A percentile compares a stretch with the other conserved stretches of the same genome.
phyloP scores from a whole-genome alignment of 2,888 invertebrate genomes.

The Pachymerium ferrugineum region DNA sequence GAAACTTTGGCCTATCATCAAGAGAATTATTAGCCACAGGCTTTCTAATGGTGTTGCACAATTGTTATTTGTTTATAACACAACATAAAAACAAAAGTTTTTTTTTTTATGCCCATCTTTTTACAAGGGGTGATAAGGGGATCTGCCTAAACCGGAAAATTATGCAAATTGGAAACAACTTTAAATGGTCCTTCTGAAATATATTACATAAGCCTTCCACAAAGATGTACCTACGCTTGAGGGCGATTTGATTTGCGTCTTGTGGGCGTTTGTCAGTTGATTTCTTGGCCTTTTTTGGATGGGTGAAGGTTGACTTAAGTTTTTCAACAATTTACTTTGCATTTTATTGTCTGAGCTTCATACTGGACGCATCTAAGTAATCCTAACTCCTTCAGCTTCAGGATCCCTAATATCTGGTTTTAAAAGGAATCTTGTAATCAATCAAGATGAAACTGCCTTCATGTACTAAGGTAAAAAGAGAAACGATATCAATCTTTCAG shows the following conservation, averaged over 20 bases:
- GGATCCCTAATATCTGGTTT: too few relatives aligned
- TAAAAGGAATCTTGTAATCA: too few relatives aligned
- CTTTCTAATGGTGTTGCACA: background rate
- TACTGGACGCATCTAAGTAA: background rate
- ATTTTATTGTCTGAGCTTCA: background rate
- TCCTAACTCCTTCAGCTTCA: background rate
- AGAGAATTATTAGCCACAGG: too few relatives aligned
- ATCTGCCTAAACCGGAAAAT: background rate
- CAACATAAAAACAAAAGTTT: background rate
- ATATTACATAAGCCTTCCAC: background rate
- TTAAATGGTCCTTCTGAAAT: background rate
- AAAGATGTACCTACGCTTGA: slow-evolving; percentile 15
- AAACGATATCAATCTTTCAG: too few relatives aligned
- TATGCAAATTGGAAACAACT: background rate
- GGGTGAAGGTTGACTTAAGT: slow-evolving; percentile 6
- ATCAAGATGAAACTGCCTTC: background rate
- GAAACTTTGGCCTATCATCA: background rate
- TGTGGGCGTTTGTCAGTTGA: slow-evolving; percentile 22
- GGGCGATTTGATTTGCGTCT: slow-evolving; percentile 8
- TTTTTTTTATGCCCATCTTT: background rate
- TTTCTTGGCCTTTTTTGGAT: slow-evolving; percentile 24
- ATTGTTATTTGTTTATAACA: background rate
- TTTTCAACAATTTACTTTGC: background rate
- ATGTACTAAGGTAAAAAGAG: background rate
- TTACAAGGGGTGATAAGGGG: background rate